These are phyloP conservation scores for Himalopsyche kuldschensis DNA, from an alignment of 2,888 invertebrate genomes.

Conservation along the genomic window DNA sequence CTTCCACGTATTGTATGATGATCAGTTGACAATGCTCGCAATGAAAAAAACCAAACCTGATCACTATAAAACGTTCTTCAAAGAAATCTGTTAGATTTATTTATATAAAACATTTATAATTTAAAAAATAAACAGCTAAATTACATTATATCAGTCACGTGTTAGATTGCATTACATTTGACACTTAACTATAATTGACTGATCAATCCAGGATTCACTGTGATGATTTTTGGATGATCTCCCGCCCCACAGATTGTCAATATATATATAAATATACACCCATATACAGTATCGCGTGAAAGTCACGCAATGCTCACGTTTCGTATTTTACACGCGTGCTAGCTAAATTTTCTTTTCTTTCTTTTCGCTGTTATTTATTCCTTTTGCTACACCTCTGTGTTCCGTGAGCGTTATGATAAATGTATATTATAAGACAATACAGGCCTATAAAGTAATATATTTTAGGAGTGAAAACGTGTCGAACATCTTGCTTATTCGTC, in stretches of 20 bases:
- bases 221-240: neutral
- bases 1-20: no score
- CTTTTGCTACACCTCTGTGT: conserved; percentile 24
- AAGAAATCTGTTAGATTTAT: no score
- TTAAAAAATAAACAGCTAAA: no score
- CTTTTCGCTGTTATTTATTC: conserved; percentile 21
- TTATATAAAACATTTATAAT: no score
- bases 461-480: neutral
- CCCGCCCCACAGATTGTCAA: neutral
- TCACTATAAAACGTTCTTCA: no score
- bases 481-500: neutral
- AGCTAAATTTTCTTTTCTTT: neutral
- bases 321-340: neutral
- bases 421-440: neutral
- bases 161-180: no score
- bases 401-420: neutral
- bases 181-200: no score
- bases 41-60: no score
- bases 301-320: neutral
- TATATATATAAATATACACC: neutral
- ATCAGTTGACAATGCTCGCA: no score
- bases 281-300: neutral
- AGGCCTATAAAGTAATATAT: neutral
- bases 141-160: no score
- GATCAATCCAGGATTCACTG: no score